Base-by-base conservation (phyloP, 2,113 vertebrate species). In the Dicerorhinus sumatrensis region DNA sequence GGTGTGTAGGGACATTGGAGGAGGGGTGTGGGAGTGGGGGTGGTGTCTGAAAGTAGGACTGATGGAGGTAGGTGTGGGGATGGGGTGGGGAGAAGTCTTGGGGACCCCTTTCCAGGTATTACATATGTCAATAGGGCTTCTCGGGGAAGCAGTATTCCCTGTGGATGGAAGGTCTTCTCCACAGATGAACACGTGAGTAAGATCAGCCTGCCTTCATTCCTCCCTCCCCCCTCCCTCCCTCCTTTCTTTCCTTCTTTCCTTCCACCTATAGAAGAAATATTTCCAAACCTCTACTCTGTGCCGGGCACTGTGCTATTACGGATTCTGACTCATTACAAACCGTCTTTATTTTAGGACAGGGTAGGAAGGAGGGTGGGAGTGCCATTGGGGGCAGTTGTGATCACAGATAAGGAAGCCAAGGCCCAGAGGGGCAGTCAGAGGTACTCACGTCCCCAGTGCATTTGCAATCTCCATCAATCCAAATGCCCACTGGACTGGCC, bases 281-380 rank as follows among this genome's bases (percentile, higher is more conserved):
- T 92, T 70, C 31, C 2, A 56, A 29, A 42, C 6, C 56, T 91
- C 48, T 73, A 9, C 69, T 77, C 29, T 67, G 89, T 81, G 46
- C 54, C 80, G 75, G 39, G 77, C n/a, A 72, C 63, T 58, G 65
- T 81, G 73, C 27, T 89, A 20, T 63, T 80, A 80, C 77, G 65
- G 82, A 72, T 92, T 56, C 83, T 77, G 82, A 91, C 77, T 92
- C 60, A 60, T 67, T 94, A 46, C 6, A 76, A 54, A 81, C 72
- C 36, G 33, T 31, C 63, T 88, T 91, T 85, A 31, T 96, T 83
- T 82, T 94, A 36, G 79, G 54, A 23, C 17, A 65, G 13, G 27
- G 8, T 65, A 56, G 77, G 72, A 89, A 63, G 46, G 90, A 46
- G 5, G 8, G 2, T 51, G 39, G 46, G 83, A 48, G 56, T 42